Evolutionary conservation across 2,113 vertebrate species (phyloP).

Genomic region (Galbula dea): DNA sequence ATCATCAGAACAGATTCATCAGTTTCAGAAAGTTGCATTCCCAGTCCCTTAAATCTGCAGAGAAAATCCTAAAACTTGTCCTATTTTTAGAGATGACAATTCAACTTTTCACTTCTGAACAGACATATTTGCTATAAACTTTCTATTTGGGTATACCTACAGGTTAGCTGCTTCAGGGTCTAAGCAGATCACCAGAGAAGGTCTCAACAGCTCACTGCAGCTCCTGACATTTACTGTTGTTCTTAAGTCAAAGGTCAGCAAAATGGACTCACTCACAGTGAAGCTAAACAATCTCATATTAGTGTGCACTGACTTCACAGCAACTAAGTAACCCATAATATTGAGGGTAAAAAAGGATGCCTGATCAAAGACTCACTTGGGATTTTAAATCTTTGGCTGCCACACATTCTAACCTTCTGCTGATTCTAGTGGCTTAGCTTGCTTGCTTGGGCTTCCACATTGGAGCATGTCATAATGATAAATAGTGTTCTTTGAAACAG

Average conservation of each 20-base stretch:
- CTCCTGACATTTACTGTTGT: not conserved
- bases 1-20: not conserved
- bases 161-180: not conserved
- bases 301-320: not conserved
- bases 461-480: not conserved
- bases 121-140: not conserved
- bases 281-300: not conserved
- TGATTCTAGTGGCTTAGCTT: not conserved
- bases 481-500: not conserved
- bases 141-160: not conserved
- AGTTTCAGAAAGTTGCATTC: not conserved
- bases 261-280: not conserved
- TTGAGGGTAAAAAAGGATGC: not conserved
- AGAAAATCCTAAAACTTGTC: not conserved
- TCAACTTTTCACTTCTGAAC: not conserved
- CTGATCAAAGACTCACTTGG: not conserved
- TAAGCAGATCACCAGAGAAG: not conserved
- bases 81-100: not conserved
- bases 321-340: not conserved
- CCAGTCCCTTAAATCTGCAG: not conserved
- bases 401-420: not conserved
- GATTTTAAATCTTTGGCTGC: not conserved
- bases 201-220: not conserved
- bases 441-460: not conserved
- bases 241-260: not conserved